Evolutionary conservation across 1,140 invertebrate species (phyloP).

Genomic region (Macrostomum lignano): DNA sequence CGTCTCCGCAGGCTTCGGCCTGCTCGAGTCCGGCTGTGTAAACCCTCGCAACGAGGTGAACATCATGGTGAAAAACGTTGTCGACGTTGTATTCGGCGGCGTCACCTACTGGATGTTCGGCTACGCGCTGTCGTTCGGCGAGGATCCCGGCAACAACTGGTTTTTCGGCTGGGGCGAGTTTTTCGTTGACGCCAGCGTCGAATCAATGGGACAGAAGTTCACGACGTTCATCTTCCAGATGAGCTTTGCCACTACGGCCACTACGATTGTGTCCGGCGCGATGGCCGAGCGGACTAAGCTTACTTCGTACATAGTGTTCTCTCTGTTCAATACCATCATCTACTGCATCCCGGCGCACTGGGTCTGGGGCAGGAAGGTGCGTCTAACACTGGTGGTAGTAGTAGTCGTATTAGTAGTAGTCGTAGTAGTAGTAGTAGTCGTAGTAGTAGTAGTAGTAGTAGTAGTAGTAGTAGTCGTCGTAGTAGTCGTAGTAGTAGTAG

Average conservation of each 20-base stretch:
- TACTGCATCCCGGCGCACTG: conserved; percentile 76
- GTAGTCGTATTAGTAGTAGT: no score
- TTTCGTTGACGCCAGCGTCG: conserved; percentile 23
- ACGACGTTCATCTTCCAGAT: no score
- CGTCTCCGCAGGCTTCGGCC: conserved; percentile 50
- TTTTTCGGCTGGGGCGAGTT: conserved; percentile 35
- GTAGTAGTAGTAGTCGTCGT: no score
- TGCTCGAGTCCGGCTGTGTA: conserved; percentile 65
- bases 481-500: no score
- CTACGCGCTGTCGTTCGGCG: conserved; percentile 61
- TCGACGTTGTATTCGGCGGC: conserved; percentile 63
- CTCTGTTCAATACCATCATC: conserved; percentile 50
- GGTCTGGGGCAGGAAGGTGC: no score
- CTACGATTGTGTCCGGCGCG: conserved; percentile 49
- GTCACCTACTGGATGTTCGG: conserved; percentile 77
- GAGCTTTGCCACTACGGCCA: conserved; percentile 56
- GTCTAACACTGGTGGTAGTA: no score
- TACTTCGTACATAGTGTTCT: conserved; percentile 35
- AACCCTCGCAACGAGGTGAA: conserved; percentile 74
- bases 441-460: no score
- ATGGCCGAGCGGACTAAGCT: conserved; percentile 7
- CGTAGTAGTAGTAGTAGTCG: no score
- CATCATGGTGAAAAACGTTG: conserved; percentile 86
- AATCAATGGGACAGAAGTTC: no score
- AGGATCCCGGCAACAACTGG: conserved; percentile 37